Base-by-base conservation (phyloP, 2,888 invertebrate genomes). In the Congeria kusceri region DNA sequence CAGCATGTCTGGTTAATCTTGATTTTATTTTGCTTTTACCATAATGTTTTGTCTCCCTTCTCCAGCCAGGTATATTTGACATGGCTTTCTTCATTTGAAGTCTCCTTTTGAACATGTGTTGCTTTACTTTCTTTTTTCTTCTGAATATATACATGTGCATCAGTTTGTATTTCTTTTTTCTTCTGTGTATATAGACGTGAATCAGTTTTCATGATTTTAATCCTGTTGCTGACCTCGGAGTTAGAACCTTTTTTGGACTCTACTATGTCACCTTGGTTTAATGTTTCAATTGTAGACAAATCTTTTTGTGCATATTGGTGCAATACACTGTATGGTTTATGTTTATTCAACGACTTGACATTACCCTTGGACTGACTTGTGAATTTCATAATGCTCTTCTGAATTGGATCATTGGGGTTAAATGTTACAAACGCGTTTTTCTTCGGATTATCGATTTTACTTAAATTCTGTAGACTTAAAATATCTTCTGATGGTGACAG, bases 341-440 rank as follows among this genome's bases (percentile, higher is more conserved):
- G 39, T 39, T 5, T 11, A 7, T 39, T 39, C 3, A 39, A 39
- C 11, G 9, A 39, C 15, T 39, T 11, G 11, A 39, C 39, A 39
- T 39, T 3, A 13, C 1, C 15, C 39, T 39, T 39, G 9, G 39
- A 15, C 39, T 39, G 39, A 39, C 13, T 27, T 0, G 71, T 58
- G 23, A 63, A 57, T 9, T 68, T 9, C 15, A 20, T 47, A 28
- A 70, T 23, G 20, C n/a, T 76, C 56, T 32, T 70, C 46, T 76
- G 76, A 7, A 76, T 65, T 32, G 76, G 76, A 29, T 76, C 76
- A 39, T n/a, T 28, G 1, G 61, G 53, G 11, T 61, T 49, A 29
- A 56, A 76, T 39, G 65, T 23, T 15, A 66, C n/a, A 29, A 58
- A 70, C 4, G 76, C 49, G 65, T 76, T 76, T 61, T 44, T 76